phyloP scores from a whole-genome alignment of 1,140 invertebrate genomes.

The Zophobas morio region DNA sequence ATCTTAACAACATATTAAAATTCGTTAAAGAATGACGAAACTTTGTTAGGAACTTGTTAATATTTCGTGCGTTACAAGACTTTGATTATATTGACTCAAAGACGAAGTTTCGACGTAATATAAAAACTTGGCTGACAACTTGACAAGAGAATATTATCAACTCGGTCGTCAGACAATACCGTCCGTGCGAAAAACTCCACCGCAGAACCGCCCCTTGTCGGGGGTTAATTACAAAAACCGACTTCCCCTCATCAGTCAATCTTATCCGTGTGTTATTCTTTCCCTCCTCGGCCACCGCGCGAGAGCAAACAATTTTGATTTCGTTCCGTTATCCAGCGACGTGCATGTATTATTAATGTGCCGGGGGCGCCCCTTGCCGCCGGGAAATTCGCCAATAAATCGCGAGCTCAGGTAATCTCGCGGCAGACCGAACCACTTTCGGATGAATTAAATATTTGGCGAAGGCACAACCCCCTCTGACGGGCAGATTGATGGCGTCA shows the following conservation, averaged over 20 bases:
- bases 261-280: neutral
- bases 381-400: constrained; percentile 36
- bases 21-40: constrained; percentile 33
- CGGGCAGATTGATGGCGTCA: constrained; percentile 54
- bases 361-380: neutral
- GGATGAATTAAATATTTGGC: constrained; percentile 48
- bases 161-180: constrained; percentile 22
- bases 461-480: constrained; percentile 37
- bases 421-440: constrained; percentile 18
- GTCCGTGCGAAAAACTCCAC: constrained; percentile 5
- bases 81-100: constrained; percentile 42
- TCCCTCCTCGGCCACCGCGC: neutral
- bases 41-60: constrained; percentile 40
- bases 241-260: neutral
- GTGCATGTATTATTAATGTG: constrained; percentile 35
- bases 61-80: constrained; percentile 38
- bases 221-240: constrained; percentile 16
- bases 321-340: constrained; percentile 2
- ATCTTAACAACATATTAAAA: constrained; percentile 38
- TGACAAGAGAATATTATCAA: constrained; percentile 40
- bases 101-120: constrained; percentile 39
- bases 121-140: constrained; percentile 39
- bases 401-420: constrained; percentile 34
- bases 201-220: neutral
- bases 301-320: constrained; percentile 22